Base-by-base conservation (phyloP, 2,888 invertebrate genomes). In the Rapana venosa region DNA sequence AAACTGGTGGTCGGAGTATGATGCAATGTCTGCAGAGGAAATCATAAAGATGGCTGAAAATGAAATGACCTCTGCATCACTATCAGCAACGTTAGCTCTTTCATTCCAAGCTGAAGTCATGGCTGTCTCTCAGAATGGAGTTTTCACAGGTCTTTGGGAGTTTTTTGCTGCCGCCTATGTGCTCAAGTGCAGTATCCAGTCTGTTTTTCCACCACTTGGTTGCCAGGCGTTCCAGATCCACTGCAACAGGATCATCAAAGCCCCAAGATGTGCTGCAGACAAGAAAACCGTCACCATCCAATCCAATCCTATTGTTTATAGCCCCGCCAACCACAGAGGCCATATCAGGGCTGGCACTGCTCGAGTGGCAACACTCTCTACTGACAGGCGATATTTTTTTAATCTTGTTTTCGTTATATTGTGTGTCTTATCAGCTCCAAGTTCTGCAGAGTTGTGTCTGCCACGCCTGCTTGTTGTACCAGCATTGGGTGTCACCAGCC, bases 141-240 rank as follows among this genome's bases (percentile, higher is more conserved):
- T 70, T 15, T 87, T 20, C 26, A 35, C 87, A 35, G 87, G 87
- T 15, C 56, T 87, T 30, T 87, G 66, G 70, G 87, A 36, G n/a
- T 70, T 87, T 35, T 35, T 87, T 13, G 87, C 70, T 66, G 87
- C 87, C 5, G 17, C 87, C 30, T 47, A 35, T 8, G 70, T 70
- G 13, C 20, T 70, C 15, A 35, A 56, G 35, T 22, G 70, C 13
- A 32, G 70, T 15, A 36, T 87, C 35, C 35, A 15, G 70, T 87
- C 87, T 15, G 47, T 87, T 70, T 70, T 35, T 70, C 70, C 87
- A 70, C 6, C n/a, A 8, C 66, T 66, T 66, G 87, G 87, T 15
- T 66, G 36, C 26, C n/a, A 66, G 20, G 4, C n/a, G 0, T 87
- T 70, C 70, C 66, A 32, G 22, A 1, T 70, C 4, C 87, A 87